Conservation (phyloP, 2,797 vertebrate genomes). For the Esox lucius region DNA sequence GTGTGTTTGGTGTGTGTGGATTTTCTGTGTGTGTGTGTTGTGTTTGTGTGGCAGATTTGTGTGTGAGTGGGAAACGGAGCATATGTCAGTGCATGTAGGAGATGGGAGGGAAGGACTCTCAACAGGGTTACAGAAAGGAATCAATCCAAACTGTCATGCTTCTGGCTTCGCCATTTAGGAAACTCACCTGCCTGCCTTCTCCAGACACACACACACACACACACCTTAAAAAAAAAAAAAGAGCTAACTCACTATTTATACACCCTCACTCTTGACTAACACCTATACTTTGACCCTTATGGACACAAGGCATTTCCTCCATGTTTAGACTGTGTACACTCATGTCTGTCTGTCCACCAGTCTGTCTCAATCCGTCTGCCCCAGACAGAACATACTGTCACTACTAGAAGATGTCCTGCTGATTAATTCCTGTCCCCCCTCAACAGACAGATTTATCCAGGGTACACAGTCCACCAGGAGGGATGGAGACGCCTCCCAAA, state of each 20-base stretch:
- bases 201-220: conserved; percentile 30
- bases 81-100: conserved; percentile 7
- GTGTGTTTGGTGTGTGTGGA: too few species aligned
- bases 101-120: conserved; percentile 69
- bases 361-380: background rate
- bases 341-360: too few species aligned
- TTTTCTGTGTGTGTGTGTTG: conserved; percentile 4
- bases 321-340: background rate
- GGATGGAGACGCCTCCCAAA: conserved; percentile 10
- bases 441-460: conserved; percentile 15
- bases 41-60: conserved; percentile 5
- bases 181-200: conserved; percentile 44
- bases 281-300: background rate
- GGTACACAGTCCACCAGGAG: conserved; percentile 10
- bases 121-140: conserved; percentile 83
- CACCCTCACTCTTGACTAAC: background rate
- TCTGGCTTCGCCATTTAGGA: conserved; percentile 53
- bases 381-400: conserved; percentile 34
- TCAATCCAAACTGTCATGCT: conserved; percentile 71
- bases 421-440: conserved; percentile 46
- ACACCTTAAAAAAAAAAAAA: too few species aligned
- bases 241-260: background rate
- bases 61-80: conserved; percentile 67
- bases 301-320: background rate
- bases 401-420: conserved; percentile 7